Evolutionary conservation across 2,888 invertebrate species (phyloP).

Genomic region (Hydrotaea cyrtoneurina): DNA sequence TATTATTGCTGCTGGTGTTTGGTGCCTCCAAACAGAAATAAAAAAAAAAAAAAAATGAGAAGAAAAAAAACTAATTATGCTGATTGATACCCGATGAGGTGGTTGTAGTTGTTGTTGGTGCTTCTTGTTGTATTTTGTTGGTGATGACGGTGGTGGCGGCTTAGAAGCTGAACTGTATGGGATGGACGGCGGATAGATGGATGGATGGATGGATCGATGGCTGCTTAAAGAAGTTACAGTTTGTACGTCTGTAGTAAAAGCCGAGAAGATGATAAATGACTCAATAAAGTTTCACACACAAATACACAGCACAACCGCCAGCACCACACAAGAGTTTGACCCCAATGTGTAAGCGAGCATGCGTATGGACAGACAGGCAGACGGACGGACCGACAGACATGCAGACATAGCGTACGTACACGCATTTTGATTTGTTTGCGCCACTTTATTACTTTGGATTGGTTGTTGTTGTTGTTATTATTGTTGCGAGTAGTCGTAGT

Average conservation of each 20-base stretch:
- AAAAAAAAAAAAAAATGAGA: no score
- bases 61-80: constrained; percentile 38
- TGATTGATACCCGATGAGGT: constrained; percentile 31
- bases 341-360: constrained; percentile 39
- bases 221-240: background rate
- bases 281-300: constrained; percentile 41
- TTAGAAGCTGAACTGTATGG: constrained; percentile 17
- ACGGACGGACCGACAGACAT: background rate
- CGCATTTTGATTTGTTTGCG: constrained; percentile 47
- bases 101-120: background rate
- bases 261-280: constrained; percentile 46
- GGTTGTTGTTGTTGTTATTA: background rate
- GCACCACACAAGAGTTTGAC: constrained; percentile 36
- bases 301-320: background rate
- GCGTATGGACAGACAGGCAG: background rate
- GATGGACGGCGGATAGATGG: background rate
- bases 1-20: constrained; percentile 38
- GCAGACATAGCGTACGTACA: constrained; percentile 13
- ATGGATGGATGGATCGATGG: constrained; percentile 21
- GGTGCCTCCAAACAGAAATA: background rate
- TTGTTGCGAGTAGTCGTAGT: background rate
- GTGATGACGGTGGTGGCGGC: constrained; percentile 2
- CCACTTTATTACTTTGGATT: constrained; percentile 35
- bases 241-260: constrained; percentile 1
- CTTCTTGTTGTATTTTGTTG: background rate